phyloP scores from a whole-genome alignment of 35 echinoderm and acorn worm genomes.

The Apostichopus californicus region DNA sequence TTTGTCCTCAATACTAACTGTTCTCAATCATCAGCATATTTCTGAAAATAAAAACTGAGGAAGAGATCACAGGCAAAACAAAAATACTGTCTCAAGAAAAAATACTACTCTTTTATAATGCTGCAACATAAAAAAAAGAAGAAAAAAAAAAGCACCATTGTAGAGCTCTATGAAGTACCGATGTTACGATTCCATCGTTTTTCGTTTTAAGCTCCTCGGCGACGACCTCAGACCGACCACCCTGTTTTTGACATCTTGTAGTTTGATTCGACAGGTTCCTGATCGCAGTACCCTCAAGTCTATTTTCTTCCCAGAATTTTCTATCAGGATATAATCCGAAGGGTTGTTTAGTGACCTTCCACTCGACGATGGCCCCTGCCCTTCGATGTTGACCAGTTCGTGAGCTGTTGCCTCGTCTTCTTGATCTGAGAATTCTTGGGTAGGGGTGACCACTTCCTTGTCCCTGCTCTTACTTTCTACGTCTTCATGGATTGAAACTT shows the following conservation, averaged over 20 bases:
- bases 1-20: too few species aligned
- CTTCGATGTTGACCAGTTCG: background rate
- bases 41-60: background rate
- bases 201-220: conserved; percentile 28
- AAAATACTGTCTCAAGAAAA: background rate
- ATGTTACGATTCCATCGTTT: conserved; percentile 48
- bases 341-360: background rate
- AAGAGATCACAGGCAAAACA: background rate
- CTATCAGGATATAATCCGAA: background rate
- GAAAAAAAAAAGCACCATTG: background rate
- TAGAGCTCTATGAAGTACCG: background rate
- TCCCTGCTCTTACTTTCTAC: too few species aligned
- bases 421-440: background rate
- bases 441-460: too few species aligned
- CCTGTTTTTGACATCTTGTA: conserved; percentile 53
- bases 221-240: background rate
- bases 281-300: background rate
- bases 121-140: background rate
- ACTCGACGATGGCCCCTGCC: conserved; percentile 2
- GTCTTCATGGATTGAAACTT: conserved; percentile 7
- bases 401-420: background rate
- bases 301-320: background rate
- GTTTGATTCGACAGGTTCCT: background rate
- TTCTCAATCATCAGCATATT: background rate
- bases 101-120: background rate